Conservation (phyloP, 2,888 invertebrate species). For the Torymus texanus region DNA sequence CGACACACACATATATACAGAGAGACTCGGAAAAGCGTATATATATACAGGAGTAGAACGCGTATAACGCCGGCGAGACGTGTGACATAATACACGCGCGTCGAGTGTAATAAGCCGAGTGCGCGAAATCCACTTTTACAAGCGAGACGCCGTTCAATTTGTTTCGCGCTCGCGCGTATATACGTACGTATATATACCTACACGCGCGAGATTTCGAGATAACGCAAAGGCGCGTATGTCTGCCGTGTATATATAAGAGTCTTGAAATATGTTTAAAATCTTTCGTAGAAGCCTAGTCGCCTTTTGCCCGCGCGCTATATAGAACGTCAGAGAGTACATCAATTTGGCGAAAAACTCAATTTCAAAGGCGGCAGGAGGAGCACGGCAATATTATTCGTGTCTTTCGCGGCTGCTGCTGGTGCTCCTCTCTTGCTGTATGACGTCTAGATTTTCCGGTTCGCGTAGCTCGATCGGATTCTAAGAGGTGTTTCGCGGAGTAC, state of each 20-base stretch:
- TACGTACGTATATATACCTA: not conserved
- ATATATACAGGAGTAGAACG: not conserved
- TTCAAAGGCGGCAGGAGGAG: slow-evolving; percentile 14
- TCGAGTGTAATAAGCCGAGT: slow-evolving; percentile 30
- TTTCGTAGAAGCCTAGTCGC: too few relatives aligned
- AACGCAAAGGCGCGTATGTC: too few relatives aligned
- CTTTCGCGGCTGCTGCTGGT: not conserved
- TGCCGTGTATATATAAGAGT: too few relatives aligned
- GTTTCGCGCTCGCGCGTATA: slow-evolving; percentile 7
- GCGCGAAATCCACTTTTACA: slow-evolving; percentile 25
- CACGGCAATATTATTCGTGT: slow-evolving; percentile 20
- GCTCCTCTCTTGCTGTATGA: too few relatives aligned
- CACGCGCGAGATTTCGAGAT: not conserved
- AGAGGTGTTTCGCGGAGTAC: not conserved
- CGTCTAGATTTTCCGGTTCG: slow-evolving; percentile 17
- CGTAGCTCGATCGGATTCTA: slow-evolving; percentile 27
- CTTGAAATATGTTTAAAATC: too few relatives aligned
- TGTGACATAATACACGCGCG: slow-evolving; percentile 34
- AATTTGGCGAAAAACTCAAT: slow-evolving; percentile 41
- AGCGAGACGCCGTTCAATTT: slow-evolving; percentile 35
- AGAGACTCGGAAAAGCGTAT: too few relatives aligned
- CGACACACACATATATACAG: slow-evolving; percentile 11
- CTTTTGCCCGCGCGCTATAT: too few relatives aligned
- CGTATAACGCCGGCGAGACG: slow-evolving; percentile 15
- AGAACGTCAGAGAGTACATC: not conserved